Conservation (phyloP, 64 coral and sea anemone species). For the Trachythela sp. region DNA sequence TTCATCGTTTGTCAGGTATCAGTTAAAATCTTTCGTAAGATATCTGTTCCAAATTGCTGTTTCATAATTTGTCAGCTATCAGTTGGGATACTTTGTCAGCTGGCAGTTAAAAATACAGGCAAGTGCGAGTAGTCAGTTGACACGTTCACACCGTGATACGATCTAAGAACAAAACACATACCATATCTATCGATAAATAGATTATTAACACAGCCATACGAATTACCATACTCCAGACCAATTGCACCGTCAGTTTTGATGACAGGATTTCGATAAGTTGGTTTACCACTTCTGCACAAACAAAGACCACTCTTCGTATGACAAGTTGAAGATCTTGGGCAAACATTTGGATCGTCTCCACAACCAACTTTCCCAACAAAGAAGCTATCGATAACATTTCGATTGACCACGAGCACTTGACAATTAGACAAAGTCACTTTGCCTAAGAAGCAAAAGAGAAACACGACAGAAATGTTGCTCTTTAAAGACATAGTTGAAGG, state of each 20-base stretch:
- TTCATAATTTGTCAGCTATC: no score
- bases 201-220: not conserved
- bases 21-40: no score
- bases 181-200: not conserved
- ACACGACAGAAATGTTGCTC: not conserved
- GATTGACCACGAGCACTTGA: not conserved
- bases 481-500: no score
- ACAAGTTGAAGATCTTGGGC: not conserved
- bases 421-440: not conserved
- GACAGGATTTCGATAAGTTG: not conserved
- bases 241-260: not conserved
- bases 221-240: not conserved
- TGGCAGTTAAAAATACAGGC: no score
- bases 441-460: not conserved
- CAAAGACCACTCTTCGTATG: not conserved
- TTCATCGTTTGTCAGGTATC: no score
- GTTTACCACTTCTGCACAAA: not conserved
- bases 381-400: conserved; percentile 6
- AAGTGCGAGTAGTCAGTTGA: no score
- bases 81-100: no score
- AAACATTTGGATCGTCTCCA: not conserved
- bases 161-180: not conserved
- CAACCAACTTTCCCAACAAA: not conserved
- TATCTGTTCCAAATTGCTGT: no score
- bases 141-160: no score